Evolutionary conservation across 2,113 vertebrate genomes (phyloP).

Genomic region (Cromileptes altivelis): DNA sequence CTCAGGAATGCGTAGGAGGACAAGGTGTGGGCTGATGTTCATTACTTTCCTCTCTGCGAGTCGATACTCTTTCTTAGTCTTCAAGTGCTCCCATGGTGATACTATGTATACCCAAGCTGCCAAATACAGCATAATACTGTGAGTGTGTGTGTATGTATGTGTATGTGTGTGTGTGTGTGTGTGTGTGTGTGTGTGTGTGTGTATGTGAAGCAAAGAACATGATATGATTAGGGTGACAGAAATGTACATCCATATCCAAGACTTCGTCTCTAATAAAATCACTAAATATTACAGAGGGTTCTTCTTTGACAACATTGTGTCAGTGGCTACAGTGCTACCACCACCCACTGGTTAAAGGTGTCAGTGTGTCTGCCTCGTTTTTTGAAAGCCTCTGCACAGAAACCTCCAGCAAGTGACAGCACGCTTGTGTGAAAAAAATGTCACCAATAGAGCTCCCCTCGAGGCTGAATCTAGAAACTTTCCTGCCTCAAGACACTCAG

Average conservation of each 20-base stretch:
- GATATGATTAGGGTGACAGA: conserved; percentile 60
- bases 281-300: conserved; percentile 51
- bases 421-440: conserved; percentile 23
- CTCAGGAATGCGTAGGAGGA: conserved; percentile 75
- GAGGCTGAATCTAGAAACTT: conserved; percentile 40
- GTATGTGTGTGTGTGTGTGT: conserved; percentile 27
- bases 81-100: conserved; percentile 64
- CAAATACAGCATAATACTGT: conserved; percentile 64
- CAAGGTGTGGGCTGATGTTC: conserved; percentile 81
- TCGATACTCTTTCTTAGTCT: conserved; percentile 68
- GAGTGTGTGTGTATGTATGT: conserved; percentile 1
- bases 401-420: conserved; percentile 58
- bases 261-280: conserved; percentile 54
- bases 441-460: conserved; percentile 23
- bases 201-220: conserved; percentile 29
- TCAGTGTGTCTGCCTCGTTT: conserved; percentile 36
- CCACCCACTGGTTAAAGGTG: conserved; percentile 62
- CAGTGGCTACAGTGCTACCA: conserved; percentile 45
- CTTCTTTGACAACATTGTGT: conserved; percentile 53
- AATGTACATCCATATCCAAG: conserved; percentile 50
- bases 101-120: conserved; percentile 73
- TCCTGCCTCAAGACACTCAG: conserved; percentile 21
- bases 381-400: conserved; percentile 22
- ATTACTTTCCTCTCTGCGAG: conserved; percentile 74
- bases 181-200: conserved; percentile 17